Conservation (phyloP, 2,888 invertebrate species). For the Mesochorus sp. region DNA sequence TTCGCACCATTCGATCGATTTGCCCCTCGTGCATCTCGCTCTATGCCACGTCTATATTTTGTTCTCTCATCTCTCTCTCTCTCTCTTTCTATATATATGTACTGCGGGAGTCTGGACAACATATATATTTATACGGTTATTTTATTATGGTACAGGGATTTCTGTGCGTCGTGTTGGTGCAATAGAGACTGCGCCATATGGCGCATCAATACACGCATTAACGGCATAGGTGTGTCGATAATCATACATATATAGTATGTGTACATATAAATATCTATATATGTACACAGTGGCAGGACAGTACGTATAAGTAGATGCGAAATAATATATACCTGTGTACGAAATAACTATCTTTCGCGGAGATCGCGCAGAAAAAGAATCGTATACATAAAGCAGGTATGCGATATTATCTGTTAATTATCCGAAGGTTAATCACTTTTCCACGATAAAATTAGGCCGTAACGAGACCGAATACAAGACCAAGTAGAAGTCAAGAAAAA, state of each 20-base stretch:
- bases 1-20: slow-evolving; percentile 50
- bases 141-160: background rate
- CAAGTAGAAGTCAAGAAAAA: background rate
- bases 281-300: too few species aligned
- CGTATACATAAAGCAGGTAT: background rate
- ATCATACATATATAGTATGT: too few species aligned
- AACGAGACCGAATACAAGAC: background rate
- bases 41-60: slow-evolving; percentile 7
- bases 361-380: background rate
- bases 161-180: slow-evolving; percentile 15
- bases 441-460: slow-evolving; percentile 6
- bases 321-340: slow-evolving; percentile 1
- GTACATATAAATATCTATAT: too few species aligned
- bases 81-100: too few species aligned
- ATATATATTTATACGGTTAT: background rate
- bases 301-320: slow-evolving; percentile 6
- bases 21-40: slow-evolving; percentile 27
- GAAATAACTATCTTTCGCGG: slow-evolving; percentile 7
- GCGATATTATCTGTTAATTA: slow-evolving; percentile 41
- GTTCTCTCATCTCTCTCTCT: too few species aligned
- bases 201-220: slow-evolving; percentile 4
- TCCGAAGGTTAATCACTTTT: slow-evolving; percentile 37
- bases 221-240: slow-evolving; percentile 24
- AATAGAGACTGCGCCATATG: slow-evolving; percentile 43
- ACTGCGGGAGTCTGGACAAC: slow-evolving; percentile 1